Conservation (phyloP, 2,888 invertebrate genomes). For the Drosophila melanosoma region DNA sequence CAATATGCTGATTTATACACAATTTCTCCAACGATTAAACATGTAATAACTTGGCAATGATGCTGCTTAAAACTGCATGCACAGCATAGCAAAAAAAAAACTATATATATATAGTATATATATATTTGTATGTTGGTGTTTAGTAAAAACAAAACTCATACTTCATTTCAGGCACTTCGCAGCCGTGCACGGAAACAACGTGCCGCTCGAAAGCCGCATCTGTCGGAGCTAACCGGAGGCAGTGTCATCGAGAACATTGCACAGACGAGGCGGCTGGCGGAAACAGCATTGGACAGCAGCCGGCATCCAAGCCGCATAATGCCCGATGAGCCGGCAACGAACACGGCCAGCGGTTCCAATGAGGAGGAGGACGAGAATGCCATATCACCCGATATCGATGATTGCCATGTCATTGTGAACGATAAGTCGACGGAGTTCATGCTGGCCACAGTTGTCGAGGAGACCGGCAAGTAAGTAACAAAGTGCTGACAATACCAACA, state of each 20-base stretch:
- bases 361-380: conserved; percentile 92
- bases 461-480: conserved; percentile 90
- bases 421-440: conserved; percentile 96
- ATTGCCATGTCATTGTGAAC: conserved; percentile 94
- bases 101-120: neutral
- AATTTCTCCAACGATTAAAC: conserved; percentile 48
- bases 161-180: conserved; percentile 89
- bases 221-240: conserved; percentile 90
- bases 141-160: conserved; percentile 9
- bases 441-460: conserved; percentile 94
- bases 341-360: conserved; percentile 95
- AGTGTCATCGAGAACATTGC: conserved; percentile 96
- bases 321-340: conserved; percentile 92
- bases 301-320: conserved; percentile 86
- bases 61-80: conserved; percentile 18
- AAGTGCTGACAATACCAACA: conserved; percentile 8
- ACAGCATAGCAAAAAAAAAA: conserved; percentile 12
- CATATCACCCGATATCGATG: conserved; percentile 88
- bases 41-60: neutral
- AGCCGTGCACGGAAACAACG: conserved; percentile 93
- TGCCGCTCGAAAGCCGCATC: conserved; percentile 91
- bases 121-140: neutral
- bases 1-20: conserved; percentile 60
- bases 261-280: conserved; percentile 91
- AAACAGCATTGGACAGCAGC: conserved; percentile 88